Base-by-base conservation (phyloP, 2,888 invertebrate species). In the Odontothrips loti region DNA sequence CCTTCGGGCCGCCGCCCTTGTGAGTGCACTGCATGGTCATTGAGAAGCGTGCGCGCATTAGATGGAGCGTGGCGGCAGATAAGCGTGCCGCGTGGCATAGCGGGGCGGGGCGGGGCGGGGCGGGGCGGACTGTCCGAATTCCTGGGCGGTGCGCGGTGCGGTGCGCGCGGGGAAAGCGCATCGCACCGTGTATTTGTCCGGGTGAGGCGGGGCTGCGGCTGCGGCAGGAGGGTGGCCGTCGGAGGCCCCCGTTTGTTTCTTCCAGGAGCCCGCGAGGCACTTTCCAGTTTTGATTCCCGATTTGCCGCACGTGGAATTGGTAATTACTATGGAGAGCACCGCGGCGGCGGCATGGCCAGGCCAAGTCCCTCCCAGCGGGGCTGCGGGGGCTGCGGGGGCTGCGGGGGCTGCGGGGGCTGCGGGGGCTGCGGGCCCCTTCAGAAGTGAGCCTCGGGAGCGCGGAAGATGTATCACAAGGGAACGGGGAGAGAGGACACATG, bases 131-230 rank as follows among this genome's bases (percentile, higher is more conserved):
- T 75, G 68, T 27, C 68, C 68, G 68, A 75, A 75, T 75, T 75
- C 68, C 23, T 27, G 23, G 58, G 4, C 58, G 34, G 34, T 51
- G 51, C 51, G 51, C 51, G 51, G 51, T 15, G 51, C 58, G 27
- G 68, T 27, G 12, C 58, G 27, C 68, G n/a, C 23, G 68, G 27
- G 68, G 68, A 75, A 75, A 75, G 68, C 68, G 68, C 68, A 75
- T 12, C 58, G 17, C 2, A 6, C 23, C 68, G 68, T 75, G 68
- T 75, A 27, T 75, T 75, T 75, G 27, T 23, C 68, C 68, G 68
- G 68, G 23, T 27, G 68, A 27, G 68, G 68, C 68, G 68, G 68
- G 23, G 27, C 68, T 23, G 68, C 68, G 68, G 68, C 11, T 23
- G 27, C 23, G 58, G 20, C 15, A 11, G 58, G 51, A 20, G 4